Percentiles rank a stretch among this genome's conserved stretches.
Evolutionary conservation across 2,888 invertebrate genomes (phyloP).

Genomic region (Andrena trimmerana): DNA sequence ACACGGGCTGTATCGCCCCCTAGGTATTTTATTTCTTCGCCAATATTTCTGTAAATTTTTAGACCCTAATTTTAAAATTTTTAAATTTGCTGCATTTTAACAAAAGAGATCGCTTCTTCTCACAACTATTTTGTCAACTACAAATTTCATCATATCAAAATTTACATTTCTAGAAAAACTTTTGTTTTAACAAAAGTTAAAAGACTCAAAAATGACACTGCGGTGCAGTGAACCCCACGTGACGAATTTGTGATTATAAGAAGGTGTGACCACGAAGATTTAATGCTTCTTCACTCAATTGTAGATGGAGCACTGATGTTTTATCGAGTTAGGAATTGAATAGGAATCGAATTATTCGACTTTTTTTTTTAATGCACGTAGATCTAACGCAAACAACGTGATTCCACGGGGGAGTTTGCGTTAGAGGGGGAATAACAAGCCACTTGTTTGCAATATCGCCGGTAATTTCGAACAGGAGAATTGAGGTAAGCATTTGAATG

Average conservation of each 20-base stretch:
- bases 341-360: neutral
- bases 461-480: constrained; percentile 63
- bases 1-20: no score
- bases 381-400: neutral
- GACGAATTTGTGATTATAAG: neutral
- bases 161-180: no score
- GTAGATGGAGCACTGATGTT: neutral
- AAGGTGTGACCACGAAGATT: neutral
- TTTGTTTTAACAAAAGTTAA: no score
- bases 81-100: no score
- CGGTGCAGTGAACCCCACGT: no score
- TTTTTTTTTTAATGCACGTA: neutral
- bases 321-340: neutral
- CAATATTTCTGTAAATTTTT: no score
- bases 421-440: constrained; percentile 47
- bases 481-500: constrained; percentile 66
- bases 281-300: neutral
- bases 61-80: no score
- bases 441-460: constrained; percentile 56
- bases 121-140: no score
- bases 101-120: no score
- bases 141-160: no score
- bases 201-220: no score
- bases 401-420: constrained; percentile 11
- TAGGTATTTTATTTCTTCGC: no score